Evolutionary conservation across 2,888 invertebrate species (phyloP).

Genomic region (Drosophila trichaetosa): DNA sequence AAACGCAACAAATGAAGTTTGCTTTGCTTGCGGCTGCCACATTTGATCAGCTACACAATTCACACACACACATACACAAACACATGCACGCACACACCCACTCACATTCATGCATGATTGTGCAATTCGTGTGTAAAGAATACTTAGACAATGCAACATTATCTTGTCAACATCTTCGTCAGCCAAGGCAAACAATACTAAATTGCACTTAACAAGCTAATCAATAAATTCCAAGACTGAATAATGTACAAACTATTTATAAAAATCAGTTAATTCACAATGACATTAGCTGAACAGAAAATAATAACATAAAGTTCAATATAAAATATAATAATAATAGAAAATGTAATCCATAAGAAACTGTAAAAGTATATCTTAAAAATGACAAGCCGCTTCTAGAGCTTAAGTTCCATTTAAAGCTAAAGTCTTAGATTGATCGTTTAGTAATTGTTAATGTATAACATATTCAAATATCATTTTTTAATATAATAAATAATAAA

Average conservation of each 20-base stretch:
- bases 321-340: background rate
- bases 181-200: conserved; percentile 24
- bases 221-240: conserved; percentile 27
- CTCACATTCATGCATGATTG: background rate
- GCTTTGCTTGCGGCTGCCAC: conserved; percentile 33
- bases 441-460: background rate
- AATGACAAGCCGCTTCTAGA: background rate
- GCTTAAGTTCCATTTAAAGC: background rate
- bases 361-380: background rate
- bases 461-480: too few species aligned
- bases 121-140: background rate
- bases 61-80: background rate
- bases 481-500: too few species aligned
- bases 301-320: background rate
- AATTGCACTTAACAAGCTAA: conserved; percentile 42
- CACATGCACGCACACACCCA: background rate
- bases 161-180: conserved; percentile 23
- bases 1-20: conserved; percentile 46
- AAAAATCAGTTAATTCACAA: background rate
- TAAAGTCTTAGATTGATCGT: background rate
- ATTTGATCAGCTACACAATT: conserved; percentile 41
- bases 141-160: conserved; percentile 9
- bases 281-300: background rate
- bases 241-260: background rate
- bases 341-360: background rate